Percentiles rank a stretch among this genome's conserved stretches.
Conservation (phyloP, 2,797 vertebrate genomes). For the Caiman crocodilus region DNA sequence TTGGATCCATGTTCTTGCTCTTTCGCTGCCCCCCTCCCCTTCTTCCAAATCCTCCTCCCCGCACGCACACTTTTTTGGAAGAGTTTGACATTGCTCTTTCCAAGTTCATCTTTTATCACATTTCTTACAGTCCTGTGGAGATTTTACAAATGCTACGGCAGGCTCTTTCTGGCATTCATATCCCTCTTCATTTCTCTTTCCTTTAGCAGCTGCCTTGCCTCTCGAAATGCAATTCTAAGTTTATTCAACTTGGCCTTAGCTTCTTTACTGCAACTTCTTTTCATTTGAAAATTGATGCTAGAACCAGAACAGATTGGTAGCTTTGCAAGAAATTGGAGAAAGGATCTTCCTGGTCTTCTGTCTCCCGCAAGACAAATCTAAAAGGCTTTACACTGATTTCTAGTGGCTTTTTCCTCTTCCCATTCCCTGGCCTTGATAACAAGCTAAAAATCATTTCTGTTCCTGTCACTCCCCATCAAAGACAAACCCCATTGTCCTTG, state of each 20-base stretch:
- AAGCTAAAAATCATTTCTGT: neutral
- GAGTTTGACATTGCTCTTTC: neutral
- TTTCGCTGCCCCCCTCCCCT: neutral
- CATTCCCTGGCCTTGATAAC: neutral
- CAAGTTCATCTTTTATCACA: neutral
- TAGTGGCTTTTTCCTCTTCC: neutral
- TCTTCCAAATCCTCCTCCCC: too few relatives aligned
- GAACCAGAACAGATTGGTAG: neutral
- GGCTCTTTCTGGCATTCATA: neutral
- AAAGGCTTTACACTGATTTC: neutral
- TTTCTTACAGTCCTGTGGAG: slow-evolving; percentile 6
- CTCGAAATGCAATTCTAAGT: neutral
- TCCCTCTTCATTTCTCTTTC: neutral
- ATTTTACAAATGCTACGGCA: neutral
- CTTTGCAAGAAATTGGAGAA: too few relatives aligned
- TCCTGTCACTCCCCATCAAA: neutral
- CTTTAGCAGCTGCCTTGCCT: neutral
- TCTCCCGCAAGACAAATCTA: neutral
- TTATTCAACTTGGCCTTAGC: neutral
- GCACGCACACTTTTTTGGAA: neutral
- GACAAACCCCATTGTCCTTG: too few relatives aligned
- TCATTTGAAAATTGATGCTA: neutral
- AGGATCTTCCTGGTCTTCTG: neutral
- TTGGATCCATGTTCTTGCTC: neutral
- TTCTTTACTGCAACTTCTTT: neutral